Evolutionary conservation across 2,797 vertebrate genomes (phyloP).

Genomic region (Vultur gryphus): DNA sequence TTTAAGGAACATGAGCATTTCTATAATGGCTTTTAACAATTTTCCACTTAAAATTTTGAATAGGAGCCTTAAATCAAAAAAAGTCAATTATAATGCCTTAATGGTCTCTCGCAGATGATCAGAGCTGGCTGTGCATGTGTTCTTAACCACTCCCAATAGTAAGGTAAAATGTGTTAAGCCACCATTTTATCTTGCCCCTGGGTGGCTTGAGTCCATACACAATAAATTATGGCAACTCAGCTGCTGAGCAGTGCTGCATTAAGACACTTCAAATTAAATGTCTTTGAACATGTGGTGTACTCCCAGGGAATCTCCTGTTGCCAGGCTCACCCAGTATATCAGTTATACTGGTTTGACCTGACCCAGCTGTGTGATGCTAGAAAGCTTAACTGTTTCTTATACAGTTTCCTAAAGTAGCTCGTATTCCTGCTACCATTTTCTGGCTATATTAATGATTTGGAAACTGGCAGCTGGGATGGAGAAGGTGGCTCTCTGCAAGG

Average conservation of each 20-base stretch:
- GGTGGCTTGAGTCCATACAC: not conserved
- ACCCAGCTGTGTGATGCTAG: not conserved
- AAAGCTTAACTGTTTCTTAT: not conserved
- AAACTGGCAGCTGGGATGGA: not conserved
- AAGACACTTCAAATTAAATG: not conserved
- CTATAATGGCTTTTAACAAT: not conserved
- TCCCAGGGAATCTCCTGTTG: not conserved
- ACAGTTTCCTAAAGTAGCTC: not conserved
- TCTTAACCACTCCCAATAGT: not conserved
- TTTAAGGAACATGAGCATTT: not conserved
- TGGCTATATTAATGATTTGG: fast-evolving
- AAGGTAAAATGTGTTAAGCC: not conserved
- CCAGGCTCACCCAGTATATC: not conserved
- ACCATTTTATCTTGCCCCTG: not conserved
- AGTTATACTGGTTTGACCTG: not conserved
- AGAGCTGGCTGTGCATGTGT: not conserved
- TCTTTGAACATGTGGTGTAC: not conserved
- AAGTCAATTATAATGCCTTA: not conserved
- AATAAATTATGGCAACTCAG: not conserved
- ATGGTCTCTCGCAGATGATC: not conserved
- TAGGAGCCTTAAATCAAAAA: not conserved
- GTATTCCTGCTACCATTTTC: not conserved
- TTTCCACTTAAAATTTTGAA: not conserved
- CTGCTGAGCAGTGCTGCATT: not conserved
- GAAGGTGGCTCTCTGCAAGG: not conserved